Base-by-base conservation (phyloP, 2,888 invertebrate genomes). In the Campoplex capitator region DNA sequence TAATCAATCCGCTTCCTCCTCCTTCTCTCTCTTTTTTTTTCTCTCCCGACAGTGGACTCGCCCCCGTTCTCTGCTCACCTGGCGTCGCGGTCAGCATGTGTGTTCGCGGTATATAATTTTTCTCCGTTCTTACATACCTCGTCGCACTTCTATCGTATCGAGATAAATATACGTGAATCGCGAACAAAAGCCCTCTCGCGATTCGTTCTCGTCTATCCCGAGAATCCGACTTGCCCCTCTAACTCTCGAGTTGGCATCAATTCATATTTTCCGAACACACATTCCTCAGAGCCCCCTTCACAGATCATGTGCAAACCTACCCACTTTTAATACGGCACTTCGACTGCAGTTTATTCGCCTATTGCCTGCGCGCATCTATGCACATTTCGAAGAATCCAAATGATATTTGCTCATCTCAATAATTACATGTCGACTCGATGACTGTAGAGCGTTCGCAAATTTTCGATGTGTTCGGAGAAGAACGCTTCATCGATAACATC, bases 1-100 rank as follows among this genome's bases (percentile, higher is more conserved):
- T 91, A 91, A 91, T 90, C 90, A 88, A 89, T 90, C 86, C 87
- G 84, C 38, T 76, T 74, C 73, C 42, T 35, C 13, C 56, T 32
- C 42, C 45, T 13, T 35, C 51, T 32, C 62, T 16, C 42, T 16
- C 32, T n/a, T 65, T 56, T 62, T 3, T 4, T 38, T 38, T 6
- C 38, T 38, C 38, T 6, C 32, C 8, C 13, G 28, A 11, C 80
- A 51, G 62, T 71, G 48, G n/a, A 32, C 32, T 65, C 67, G 65
- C 65, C 75, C 38, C 73, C 51, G 84, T 76, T 79, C 89, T 48
- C 84, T 89, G 88, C 38, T n/a, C 32, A 68, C 78, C 54, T 42
- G 38, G 51, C 65, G 65, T 0, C 23, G 28, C 16, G 32, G 16
- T 28, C 32, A 62, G 78, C 42, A 65, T 35, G n/a, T 70, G 38